Conservation (phyloP, 1,140 invertebrate species). For the Drosophila mayri region DNA sequence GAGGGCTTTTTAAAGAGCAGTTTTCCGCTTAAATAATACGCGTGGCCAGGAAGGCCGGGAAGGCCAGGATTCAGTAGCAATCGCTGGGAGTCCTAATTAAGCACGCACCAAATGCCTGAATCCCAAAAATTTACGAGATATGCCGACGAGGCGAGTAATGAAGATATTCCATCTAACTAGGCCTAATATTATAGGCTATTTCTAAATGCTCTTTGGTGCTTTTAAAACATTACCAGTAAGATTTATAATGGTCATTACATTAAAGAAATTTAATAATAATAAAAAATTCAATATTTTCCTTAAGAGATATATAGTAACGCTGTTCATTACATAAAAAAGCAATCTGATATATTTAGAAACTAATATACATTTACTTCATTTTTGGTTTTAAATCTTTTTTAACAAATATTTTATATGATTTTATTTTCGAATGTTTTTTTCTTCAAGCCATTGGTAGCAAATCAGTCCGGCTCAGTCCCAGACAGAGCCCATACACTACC, state of each 20-base stretch:
- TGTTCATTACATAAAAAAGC: no score
- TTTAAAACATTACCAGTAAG: neutral
- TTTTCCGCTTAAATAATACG: slow-evolving; percentile 8
- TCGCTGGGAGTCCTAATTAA: slow-evolving; percentile 63
- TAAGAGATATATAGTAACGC: no score
- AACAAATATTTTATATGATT: neutral
- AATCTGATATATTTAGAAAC: no score
- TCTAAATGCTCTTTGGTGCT: slow-evolving; percentile 1
- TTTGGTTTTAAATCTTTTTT: neutral
- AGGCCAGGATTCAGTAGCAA: slow-evolving; percentile 1
- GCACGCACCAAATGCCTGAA: slow-evolving; percentile 62
- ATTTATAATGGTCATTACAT: neutral
- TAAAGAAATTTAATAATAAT: no score
- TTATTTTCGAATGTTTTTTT: neutral
- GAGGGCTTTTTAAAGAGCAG: slow-evolving; percentile 40
- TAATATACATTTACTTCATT: neutral
- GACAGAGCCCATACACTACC: slow-evolving; percentile 14
- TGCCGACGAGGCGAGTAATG: slow-evolving; percentile 31
- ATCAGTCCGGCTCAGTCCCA: neutral
- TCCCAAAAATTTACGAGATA: slow-evolving; percentile 52
- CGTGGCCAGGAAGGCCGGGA: neutral
- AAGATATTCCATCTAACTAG: slow-evolving; percentile 13
- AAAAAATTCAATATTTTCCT: no score
- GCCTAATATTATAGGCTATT: neutral
- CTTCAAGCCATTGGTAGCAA: neutral